Evolutionary conservation across 2,888 invertebrate genomes (phyloP).

Genomic region (Coelinius sp.): DNA sequence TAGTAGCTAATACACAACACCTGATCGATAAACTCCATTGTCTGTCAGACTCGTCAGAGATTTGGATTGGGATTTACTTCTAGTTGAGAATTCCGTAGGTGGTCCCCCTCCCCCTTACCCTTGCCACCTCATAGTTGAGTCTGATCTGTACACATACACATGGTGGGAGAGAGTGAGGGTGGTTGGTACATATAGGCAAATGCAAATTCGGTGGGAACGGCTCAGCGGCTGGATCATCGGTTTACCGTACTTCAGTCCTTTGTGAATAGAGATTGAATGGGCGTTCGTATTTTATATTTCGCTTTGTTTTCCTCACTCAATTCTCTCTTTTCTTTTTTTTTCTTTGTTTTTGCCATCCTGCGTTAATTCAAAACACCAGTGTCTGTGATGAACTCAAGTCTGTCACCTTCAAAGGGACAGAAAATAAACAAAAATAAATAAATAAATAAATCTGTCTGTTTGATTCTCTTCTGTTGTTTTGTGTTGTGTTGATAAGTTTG

Average conservation of each 20-base stretch:
- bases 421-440: background rate
- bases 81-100: slow-evolving; percentile 18
- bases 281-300: slow-evolving; percentile 13
- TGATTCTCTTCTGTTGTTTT: background rate
- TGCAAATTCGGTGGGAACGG: slow-evolving; percentile 10
- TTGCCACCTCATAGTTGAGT: background rate
- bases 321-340: background rate
- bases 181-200: slow-evolving; percentile 1
- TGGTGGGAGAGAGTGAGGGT: no score
- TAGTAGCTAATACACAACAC: background rate
- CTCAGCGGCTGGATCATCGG: slow-evolving; percentile 22
- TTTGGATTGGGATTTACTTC: slow-evolving; percentile 11
- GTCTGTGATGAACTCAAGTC: background rate
- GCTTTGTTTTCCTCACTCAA: background rate
- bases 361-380: slow-evolving; percentile 1
- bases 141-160: slow-evolving; percentile 11
- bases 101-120: background rate
- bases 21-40: slow-evolving; percentile 15
- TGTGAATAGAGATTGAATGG: slow-evolving; percentile 12
- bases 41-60: slow-evolving; percentile 15
- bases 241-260: slow-evolving; percentile 5
- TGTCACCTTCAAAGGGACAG: background rate
- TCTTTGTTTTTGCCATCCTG: background rate
- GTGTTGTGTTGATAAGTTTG: background rate
- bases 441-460: background rate